Base-by-base conservation (phyloP, 92 coral and sea anemone species). In the Parazoanthus atlanticus region DNA sequence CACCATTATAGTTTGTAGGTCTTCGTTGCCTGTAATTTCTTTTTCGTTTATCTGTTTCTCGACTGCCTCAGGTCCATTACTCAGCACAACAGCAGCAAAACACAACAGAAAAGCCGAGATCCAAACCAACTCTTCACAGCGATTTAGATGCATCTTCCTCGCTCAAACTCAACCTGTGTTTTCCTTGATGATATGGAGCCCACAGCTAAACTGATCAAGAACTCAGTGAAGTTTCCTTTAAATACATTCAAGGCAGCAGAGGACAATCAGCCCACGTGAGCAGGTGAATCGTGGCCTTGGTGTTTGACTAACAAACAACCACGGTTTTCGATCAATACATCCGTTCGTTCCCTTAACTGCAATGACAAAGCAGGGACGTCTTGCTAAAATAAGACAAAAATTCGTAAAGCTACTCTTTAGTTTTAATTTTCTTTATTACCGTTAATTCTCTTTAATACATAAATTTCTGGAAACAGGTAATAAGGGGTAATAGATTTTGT, bases 81-180 rank as follows among this genome's bases (percentile, higher is more conserved):
- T 78, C 2, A 78, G 33, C n/a, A 41, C 82, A 78, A 78, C 66
- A 1, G 34, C 66, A 28, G 61, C 64, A 19, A 78, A 78, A 78
- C 82, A 78, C 65, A 78, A 49, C 64, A 78, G 34, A 78, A 78
- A 78, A 43, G 64, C 64, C 16, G n/a, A 15, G 3, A 78, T 41
- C 82, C 21, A 26, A 11, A 49, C 64, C 36, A 49, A 43, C 33
- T 78, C 65, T 3, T 28, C 10, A 8, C 21, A 78, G n/a, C 65
- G 56, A 4, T 29, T 28, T 15, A 78, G 33, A 47, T 3, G 10
- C 82, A 78, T 78, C 3, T 11, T 78, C 38, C 16, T 43, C n/a
- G n/a, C 8, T 47, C 3, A 46, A 28, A 15, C 31, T 28, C 31
- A 29, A 28, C 40, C 33, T 28, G 64, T 78, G 36, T 30, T 43